A percentile compares a stretch with the other conserved stretches of the same genome.
Evolutionary conservation across 2,797 vertebrate genomes (phyloP).

Genomic region (Tapera naevia): DNA sequence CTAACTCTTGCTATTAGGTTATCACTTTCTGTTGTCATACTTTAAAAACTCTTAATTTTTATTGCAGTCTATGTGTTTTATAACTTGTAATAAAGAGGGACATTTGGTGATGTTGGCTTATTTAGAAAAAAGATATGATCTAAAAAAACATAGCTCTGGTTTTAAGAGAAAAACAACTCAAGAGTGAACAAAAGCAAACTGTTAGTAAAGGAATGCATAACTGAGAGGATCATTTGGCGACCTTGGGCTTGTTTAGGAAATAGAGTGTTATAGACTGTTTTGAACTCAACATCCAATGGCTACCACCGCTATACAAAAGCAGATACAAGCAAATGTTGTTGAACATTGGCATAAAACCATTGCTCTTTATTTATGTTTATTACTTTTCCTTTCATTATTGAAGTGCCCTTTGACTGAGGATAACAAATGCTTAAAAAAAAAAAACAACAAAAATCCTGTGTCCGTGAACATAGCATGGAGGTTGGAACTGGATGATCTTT

Average conservation of each 20-base stretch:
- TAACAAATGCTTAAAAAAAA: neutral
- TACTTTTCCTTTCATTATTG: neutral
- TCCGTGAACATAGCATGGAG: too few species aligned
- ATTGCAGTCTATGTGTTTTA: neutral
- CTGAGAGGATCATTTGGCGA: neutral
- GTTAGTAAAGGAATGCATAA: neutral
- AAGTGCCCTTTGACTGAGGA: neutral
- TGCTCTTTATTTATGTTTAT: neutral
- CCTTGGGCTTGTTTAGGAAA: neutral
- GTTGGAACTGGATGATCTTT: too few species aligned
- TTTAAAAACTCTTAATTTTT: neutral
- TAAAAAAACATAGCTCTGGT: neutral
- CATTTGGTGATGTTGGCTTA: neutral
- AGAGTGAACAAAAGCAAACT: slow-evolving; percentile 35
- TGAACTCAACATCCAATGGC: neutral
- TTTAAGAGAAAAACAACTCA: slow-evolving; percentile 14
- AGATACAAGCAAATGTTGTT: neutral
- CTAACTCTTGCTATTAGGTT: neutral
- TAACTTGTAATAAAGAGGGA: neutral
- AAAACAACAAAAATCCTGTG: too few species aligned
- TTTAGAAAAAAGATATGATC: slow-evolving; percentile 40
- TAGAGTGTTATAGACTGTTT: neutral
- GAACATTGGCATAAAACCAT: neutral
- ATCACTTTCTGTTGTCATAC: neutral
- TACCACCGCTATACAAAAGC: neutral